Evolutionary conservation across 2,113 vertebrate genomes (phyloP).

Genomic region (mouse (Mus musculus)): GRCm39 chr8:13296001-13296500

Average conservation of each 20-base stretch:
- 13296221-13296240: not conserved
- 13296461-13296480: not conserved
- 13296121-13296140: conserved; percentile 97
- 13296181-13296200: not conserved
- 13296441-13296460: not conserved
- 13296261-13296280: not conserved
- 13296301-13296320: not conserved
- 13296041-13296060: conserved; percentile 99
- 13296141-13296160: conserved; percentile 96
- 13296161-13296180: conserved; percentile 90
- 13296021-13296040: conserved; percentile 56
- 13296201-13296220: no score
- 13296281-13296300: not conserved
- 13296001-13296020: fast-evolving
- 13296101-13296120: conserved; percentile 96
- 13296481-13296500: no score
- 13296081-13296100: conserved; percentile 95
- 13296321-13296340: no score
- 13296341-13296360: fast-evolving
- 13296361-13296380: not conserved
- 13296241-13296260: fast-evolving
- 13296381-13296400: not conserved
- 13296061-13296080: conserved; percentile 96
- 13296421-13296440: no score
- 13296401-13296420: not conserved